Percentiles rank a stretch among this genome's conserved stretches.
These are phyloP conservation scores for Myrmophylax atrothorax DNA, from an alignment of 2,113 vertebrate genomes.

Conservation along the genomic window DNA sequence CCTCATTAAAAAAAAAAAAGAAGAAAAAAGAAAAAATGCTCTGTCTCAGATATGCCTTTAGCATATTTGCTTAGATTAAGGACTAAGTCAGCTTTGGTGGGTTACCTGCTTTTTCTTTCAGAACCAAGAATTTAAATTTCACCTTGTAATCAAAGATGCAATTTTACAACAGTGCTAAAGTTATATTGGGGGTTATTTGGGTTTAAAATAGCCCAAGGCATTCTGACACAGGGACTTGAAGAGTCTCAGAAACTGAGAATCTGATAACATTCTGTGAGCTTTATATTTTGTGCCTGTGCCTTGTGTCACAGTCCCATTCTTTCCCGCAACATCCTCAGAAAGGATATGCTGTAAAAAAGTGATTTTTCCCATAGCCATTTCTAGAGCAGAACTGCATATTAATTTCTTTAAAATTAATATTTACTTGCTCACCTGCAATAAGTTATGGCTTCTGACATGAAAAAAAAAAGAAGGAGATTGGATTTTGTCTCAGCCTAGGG, in stretches of 20 bases:
- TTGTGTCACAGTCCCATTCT: neutral
- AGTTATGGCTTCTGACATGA: neutral
- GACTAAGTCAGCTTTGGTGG: neutral
- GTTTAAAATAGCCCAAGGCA: neutral
- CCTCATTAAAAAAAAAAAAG: neutral
- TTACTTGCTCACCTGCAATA: neutral
- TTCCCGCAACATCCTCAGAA: neutral
- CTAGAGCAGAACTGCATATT: neutral
- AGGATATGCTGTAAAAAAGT: neutral
- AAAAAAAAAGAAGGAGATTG: neutral
- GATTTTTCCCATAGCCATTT: neutral
- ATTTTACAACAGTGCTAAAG: neutral
- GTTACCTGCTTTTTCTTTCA: neutral
- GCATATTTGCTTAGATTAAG: neutral
- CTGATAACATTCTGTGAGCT: neutral
- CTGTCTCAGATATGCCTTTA: neutral
- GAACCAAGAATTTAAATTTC: neutral
- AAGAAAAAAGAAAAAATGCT: neutral
- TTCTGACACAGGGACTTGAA: neutral
- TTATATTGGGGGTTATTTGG: neutral
- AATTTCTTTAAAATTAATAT: neutral
- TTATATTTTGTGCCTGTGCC: neutral
- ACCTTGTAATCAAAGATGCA: neutral
- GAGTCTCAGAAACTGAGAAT: neutral
- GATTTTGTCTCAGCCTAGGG: neutral